These are phyloP conservation scores for Agapornis roseicollis DNA, from an alignment of 2,113 vertebrate genomes.

Conservation along the genomic window DNA sequence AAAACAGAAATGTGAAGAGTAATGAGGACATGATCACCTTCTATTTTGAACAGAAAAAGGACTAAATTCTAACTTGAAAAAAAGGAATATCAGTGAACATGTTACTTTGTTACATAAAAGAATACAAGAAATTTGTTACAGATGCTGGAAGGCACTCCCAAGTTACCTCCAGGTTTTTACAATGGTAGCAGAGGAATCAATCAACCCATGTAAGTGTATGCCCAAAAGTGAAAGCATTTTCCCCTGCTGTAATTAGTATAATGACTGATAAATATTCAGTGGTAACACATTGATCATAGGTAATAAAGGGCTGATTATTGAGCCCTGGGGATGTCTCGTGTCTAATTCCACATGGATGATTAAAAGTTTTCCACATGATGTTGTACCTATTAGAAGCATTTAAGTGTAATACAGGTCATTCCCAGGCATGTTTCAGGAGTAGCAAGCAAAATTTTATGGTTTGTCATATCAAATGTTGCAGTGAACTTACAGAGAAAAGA, in stretches of 20 bases:
- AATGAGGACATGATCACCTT: background rate
- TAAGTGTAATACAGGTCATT: background rate
- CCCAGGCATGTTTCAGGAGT: background rate
- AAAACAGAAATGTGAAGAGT: background rate
- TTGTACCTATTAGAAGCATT: background rate
- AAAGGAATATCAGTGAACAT: background rate
- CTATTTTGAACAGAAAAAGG: background rate
- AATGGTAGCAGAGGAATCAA: constrained; percentile 39
- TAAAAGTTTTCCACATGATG: background rate
- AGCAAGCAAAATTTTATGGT: background rate
- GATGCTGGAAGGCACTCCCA: background rate
- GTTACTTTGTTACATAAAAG: background rate
- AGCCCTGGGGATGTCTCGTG: background rate
- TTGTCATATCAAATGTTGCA: background rate
- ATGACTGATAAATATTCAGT: constrained; percentile 39
- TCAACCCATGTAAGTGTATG: constrained; percentile 13
- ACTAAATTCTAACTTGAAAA: background rate
- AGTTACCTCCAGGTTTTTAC: constrained; percentile 43
- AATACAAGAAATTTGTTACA: constrained; percentile 14
- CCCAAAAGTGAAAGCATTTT: constrained; percentile 41
- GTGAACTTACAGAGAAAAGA: background rate
- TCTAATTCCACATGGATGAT: constrained; percentile 6
- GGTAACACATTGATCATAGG: constrained; percentile 19
- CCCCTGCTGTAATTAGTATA: constrained; percentile 36
- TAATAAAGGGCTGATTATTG: background rate